phyloP scores from a whole-genome alignment of 1,140 invertebrate species.

The Lepidurus packardi region DNA sequence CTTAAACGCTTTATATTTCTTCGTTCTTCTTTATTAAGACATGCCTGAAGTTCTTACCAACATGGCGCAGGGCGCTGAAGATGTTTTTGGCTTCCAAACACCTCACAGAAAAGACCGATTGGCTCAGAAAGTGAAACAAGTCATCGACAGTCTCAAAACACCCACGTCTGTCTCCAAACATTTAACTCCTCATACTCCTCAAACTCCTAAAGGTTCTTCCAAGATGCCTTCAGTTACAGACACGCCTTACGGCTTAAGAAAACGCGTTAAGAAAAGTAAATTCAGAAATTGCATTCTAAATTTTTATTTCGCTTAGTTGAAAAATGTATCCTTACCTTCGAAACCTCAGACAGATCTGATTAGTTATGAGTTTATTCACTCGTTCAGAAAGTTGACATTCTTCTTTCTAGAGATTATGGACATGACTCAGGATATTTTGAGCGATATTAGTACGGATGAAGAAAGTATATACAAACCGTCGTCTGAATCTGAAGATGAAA shows the following conservation, averaged over 20 bases:
- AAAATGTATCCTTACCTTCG: no score
- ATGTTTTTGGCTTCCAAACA: constrained; percentile 3
- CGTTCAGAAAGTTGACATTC: no score
- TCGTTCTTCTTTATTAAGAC: background rate
- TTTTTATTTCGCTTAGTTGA: background rate
- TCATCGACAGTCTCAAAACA: background rate
- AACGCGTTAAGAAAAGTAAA: background rate
- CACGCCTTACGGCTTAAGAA: background rate
- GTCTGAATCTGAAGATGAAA: background rate
- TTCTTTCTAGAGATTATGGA: background rate
- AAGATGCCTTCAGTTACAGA: background rate
- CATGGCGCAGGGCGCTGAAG: background rate
- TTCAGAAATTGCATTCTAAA: background rate
- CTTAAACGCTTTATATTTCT: background rate
- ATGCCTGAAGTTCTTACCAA: background rate
- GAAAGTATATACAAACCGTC: background rate
- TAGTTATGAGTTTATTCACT: background rate
- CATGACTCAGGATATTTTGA: background rate
- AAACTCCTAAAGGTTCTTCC: background rate
- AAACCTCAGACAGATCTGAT: no score
- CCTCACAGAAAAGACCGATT: background rate
- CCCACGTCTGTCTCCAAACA: background rate
- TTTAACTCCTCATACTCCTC: background rate
- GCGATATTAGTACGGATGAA: background rate
- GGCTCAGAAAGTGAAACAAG: background rate